phyloP scores from a whole-genome alignment of 2,113 vertebrate species.

The Sinocyclocheilus grahami region DNA sequence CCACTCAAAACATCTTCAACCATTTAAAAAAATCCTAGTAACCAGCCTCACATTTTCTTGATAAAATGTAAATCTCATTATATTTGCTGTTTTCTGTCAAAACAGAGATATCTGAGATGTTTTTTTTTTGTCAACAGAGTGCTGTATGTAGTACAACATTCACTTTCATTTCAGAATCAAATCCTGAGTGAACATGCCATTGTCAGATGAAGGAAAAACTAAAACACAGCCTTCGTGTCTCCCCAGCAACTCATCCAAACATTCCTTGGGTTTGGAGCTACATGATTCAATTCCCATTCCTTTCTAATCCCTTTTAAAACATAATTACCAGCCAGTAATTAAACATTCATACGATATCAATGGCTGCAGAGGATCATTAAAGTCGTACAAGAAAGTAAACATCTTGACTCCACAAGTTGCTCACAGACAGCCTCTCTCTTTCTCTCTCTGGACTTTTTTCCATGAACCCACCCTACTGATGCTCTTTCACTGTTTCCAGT shows the following conservation, averaged over 20 bases:
- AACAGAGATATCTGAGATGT: neutral
- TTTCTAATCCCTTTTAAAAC: constrained; percentile 31
- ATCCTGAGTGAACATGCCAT: neutral
- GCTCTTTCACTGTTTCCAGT: constrained; percentile 34
- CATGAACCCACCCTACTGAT: constrained; percentile 58
- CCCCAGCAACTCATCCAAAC: constrained; percentile 76
- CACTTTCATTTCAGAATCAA: neutral
- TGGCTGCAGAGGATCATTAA: neutral
- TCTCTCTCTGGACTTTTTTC: constrained; percentile 38
- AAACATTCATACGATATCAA: constrained; percentile 9
- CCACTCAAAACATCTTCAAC: neutral
- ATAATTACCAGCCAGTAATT: neutral
- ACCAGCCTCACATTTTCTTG: neutral
- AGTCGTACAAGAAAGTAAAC: constrained; percentile 35
- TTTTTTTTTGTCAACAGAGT: neutral
- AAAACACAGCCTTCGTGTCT: constrained; percentile 54
- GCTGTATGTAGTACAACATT: neutral
- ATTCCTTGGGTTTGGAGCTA: constrained; percentile 51
- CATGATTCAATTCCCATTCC: constrained; percentile 34
- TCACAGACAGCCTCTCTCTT: constrained; percentile 1
- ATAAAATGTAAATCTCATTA: neutral
- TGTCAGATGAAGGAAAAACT: constrained; percentile 37
- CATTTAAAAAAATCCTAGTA: neutral
- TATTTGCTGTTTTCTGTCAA: neutral
- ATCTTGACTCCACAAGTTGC: neutral